Evolutionary conservation across 2,113 vertebrate genomes (phyloP).

Genomic region (Rhinolophus sinicus): DNA sequence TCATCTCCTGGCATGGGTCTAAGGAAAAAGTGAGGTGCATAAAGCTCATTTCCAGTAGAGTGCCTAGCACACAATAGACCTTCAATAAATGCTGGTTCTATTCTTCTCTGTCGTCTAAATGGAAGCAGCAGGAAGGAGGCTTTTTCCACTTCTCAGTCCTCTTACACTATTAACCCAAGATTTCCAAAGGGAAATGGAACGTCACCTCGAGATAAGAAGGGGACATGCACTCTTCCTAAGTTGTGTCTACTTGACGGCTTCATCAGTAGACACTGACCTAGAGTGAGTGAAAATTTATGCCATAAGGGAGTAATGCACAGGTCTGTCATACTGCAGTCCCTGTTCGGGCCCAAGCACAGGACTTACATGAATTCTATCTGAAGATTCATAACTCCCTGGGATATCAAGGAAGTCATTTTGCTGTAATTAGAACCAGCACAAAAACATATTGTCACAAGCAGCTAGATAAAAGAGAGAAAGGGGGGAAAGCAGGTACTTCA

Average conservation of each 20-base stretch:
- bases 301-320: background rate
- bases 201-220: background rate
- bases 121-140: background rate
- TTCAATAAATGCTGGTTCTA: background rate
- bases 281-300: background rate
- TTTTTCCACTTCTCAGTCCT: background rate
- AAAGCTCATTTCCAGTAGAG: background rate
- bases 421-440: background rate
- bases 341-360: background rate
- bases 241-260: background rate
- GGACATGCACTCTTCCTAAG: background rate
- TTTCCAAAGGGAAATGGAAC: background rate
- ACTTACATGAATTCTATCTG: background rate
- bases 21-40: background rate
- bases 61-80: background rate
- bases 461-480: conserved; percentile 49
- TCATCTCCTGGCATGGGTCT: background rate
- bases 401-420: background rate
- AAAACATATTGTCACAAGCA: background rate
- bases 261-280: background rate
- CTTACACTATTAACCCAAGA: background rate
- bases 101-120: background rate
- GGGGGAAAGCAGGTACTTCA: background rate
- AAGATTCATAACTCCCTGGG: background rate
- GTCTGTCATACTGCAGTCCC: background rate